phyloP scores from a whole-genome alignment of 2,888 invertebrate genomes.

The Trissoscelio sp. region DNA sequence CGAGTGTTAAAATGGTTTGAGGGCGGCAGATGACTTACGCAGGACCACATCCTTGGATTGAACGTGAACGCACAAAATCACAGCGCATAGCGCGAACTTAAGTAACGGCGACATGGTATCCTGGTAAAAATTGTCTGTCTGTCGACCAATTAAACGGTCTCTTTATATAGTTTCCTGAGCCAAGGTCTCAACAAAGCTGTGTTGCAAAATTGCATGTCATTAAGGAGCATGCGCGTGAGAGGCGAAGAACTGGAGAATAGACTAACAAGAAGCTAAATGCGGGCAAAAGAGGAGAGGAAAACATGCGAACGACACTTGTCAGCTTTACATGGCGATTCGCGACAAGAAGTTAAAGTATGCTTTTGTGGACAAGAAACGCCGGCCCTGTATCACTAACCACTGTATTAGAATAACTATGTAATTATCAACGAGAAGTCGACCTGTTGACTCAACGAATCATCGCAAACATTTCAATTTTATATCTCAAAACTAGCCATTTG shows the following conservation, averaged over 20 bases:
- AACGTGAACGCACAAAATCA: constrained; percentile 64
- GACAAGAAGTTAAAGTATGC: constrained; percentile 29
- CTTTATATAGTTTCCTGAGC: constrained; percentile 82
- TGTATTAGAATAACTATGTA: background rate
- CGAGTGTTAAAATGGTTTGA: constrained; percentile 1
- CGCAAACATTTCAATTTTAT: too few species aligned
- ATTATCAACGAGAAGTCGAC: background rate
- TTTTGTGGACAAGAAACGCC: constrained; percentile 17
- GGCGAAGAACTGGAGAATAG: constrained; percentile 72
- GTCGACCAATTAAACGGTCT: constrained; percentile 78
- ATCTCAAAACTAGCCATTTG: too few species aligned
- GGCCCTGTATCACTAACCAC: constrained; percentile 4
- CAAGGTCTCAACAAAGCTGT: constrained; percentile 81
- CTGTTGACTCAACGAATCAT: constrained; percentile 15
- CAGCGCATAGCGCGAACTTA: constrained; percentile 65
- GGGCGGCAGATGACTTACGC: constrained; percentile 73
- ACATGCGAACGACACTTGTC: constrained; percentile 59
- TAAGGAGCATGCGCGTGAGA: constrained; percentile 77
- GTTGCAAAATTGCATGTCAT: constrained; percentile 83
- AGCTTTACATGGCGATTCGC: constrained; percentile 63
- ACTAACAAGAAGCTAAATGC: constrained; percentile 64
- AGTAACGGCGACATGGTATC: constrained; percentile 75
- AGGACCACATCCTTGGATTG: constrained; percentile 71
- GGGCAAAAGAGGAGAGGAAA: constrained; percentile 65
- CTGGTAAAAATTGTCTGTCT: constrained; percentile 79